Evolutionary conservation across 2,888 invertebrate genomes (phyloP), one percentile per base, ranked within the genome.

Genomic region (Caradrina clavipalpis): DNA sequence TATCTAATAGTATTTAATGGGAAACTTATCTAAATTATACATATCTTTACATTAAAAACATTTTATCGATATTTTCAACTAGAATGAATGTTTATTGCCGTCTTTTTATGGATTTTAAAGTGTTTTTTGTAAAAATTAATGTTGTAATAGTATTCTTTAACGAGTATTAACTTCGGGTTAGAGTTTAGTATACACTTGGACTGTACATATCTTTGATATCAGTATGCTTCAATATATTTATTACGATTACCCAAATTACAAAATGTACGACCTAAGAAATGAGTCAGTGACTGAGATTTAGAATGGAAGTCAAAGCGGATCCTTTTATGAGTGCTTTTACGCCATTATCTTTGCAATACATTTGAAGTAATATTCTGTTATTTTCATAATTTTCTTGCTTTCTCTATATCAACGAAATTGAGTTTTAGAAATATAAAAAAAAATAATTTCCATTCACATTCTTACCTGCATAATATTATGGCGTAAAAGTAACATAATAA

Each of bases 171-270:
- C 73, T 71, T 79, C 72, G 47, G 61, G 61, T 73, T 83, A 85
- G 80, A 68, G 53, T 78, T 80, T 76, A 76, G 68, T 73, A 83
- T 68, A 78, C 64, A 76, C 56, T 71, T 67, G 49, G 69, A 78
- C 69, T 86, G 85, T 85, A 86, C 77, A 85, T 85, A 85, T 76
- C 81, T 78, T 72, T 66, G 64, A 76, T 76, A 85, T 71, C 65
- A 63, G 71, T 76, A 78, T 85, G 85, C 77, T 82, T 84, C 73
- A 69, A 54, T 71, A 78, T 82, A 77, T 75, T 73, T 72, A 69
- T 84, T 57, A 68, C 31, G 49, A 64, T 50, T 55, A 65, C 54
- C 65, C 57, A 68, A 61, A 70, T 70, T 75, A 51, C 58, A 74
- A 69, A 56, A 71, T 73, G 17, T 58, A 71, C 35, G 72, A 82